Base-by-base conservation (phyloP, 2,888 invertebrate genomes). In the Amaurobius ferox region DNA sequence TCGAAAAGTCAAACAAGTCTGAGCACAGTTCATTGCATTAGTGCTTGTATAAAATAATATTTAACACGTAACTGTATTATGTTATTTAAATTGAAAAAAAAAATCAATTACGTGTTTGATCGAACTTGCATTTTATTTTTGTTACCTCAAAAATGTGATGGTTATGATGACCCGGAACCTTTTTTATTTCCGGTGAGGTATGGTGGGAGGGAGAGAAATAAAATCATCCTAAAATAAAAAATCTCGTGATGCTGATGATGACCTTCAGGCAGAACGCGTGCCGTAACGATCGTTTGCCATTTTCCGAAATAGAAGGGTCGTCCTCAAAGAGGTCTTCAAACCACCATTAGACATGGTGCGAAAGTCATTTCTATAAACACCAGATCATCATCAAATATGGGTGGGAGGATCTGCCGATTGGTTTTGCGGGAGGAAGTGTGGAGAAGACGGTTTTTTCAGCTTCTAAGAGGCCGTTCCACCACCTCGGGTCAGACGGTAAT, bases 381-480 rank as follows among this genome's bases (percentile, higher is more conserved):
- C 30, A 19, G 71, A 83, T 71, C 71, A 77, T 76, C 83, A 83
- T 83, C 83, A 77, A 77, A 83, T 83, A 64, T 68, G 73, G 70
- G 68, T 83, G 67, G 83, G 71, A 66, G 71, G 71, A 23, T 30
- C 26, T n/a, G 71, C 13, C 77, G 67, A 73, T 80, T 71, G 76
- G 77, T 71, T 64, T 70, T 19, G 23, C 55, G 55, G 55, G 55
- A 55, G 16, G 55, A 55, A 55, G 23, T 55, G 23, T 23, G 3
- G 23, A 1, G 5, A 23, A 23, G 16, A 16, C 44, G 23, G 2
- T 55, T 3, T 55, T 55, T 3, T 23, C 23, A 6, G 19, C 23
- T 35, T 32, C 28, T 3, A n/a, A 26, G 28, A 64, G 29, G 28
- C 39, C 28, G 23, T 39, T 28, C 62, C 35, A 16, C 28, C 19